These are phyloP conservation scores for Cephus sareptanus DNA, from an alignment of 2,888 invertebrate genomes.

Conservation along the genomic window DNA sequence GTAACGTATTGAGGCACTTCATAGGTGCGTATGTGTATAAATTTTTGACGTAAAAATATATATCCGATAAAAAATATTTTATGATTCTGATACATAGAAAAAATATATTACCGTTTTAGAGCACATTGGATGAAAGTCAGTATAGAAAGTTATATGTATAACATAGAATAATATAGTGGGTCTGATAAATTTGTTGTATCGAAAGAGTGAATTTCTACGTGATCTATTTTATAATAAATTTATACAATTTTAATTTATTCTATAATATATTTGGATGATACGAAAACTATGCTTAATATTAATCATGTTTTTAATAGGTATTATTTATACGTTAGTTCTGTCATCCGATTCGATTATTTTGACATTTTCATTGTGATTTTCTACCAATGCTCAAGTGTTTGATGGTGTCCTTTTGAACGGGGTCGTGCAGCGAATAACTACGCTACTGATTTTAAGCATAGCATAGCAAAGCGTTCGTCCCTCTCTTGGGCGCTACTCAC, in stretches of 20 bases:
- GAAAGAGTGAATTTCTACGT: not conserved
- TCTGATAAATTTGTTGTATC: not conserved
- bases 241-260: not conserved
- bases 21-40: not conserved
- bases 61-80: no score
- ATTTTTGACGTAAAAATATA: not conserved
- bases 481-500: slow-evolving; percentile 37
- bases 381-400: not conserved
- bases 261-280: not conserved
- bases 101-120: not conserved
- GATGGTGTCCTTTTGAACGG: not conserved
- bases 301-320: not conserved
- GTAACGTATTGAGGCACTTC: slow-evolving; percentile 8
- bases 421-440: slow-evolving; percentile 10
- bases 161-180: no score
- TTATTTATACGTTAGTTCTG: not conserved
- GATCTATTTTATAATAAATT: not conserved
- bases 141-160: not conserved
- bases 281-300: not conserved
- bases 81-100: not conserved
- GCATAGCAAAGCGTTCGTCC: slow-evolving; percentile 43
- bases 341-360: not conserved
- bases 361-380: not conserved
- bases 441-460: slow-evolving; percentile 40
- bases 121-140: not conserved